Percentiles rank a stretch among this genome's conserved stretches.
Conservation (phyloP, 1,140 invertebrate genomes). For the Lordiphosa stackelbergi region DNA sequence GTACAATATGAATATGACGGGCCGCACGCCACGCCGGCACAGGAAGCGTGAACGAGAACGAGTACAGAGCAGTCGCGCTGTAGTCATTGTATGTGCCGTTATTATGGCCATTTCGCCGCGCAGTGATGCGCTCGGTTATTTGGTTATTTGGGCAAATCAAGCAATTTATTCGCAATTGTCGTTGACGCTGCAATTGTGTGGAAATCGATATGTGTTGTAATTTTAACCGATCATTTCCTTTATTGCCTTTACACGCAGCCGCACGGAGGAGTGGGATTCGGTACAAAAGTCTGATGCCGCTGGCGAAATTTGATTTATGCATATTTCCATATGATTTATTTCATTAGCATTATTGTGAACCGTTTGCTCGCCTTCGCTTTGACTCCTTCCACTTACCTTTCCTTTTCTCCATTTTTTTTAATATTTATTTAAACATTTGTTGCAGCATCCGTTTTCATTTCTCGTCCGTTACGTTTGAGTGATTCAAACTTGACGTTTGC, state of each 20-base stretch:
- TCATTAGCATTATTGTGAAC: conserved; percentile 63
- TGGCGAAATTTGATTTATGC: conserved; percentile 69
- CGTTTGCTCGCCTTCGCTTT: conserved; percentile 14
- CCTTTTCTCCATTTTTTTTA: conserved; percentile 43
- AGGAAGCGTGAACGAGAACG: conserved; percentile 41
- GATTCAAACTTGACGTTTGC: conserved; percentile 74
- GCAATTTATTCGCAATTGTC: conserved; percentile 74
- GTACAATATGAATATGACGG: conserved; percentile 25
- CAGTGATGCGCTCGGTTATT: conserved; percentile 69
- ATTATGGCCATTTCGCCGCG: conserved; percentile 68
- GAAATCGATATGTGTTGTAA: conserved; percentile 74
- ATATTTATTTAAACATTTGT: conserved; percentile 76
- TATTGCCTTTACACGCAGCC: conserved; percentile 47
- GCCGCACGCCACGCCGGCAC: conserved; percentile 39
- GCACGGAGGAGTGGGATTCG: conserved; percentile 7
- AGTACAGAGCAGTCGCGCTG: conserved; percentile 5
- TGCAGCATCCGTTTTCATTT: conserved; percentile 73
- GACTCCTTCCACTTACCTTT: conserved; percentile 33
- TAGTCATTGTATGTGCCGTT: conserved; percentile 60
- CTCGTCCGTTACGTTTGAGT: conserved; percentile 74
- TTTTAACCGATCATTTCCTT: conserved; percentile 73
- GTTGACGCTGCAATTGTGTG: conserved; percentile 67
- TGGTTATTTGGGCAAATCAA: conserved; percentile 73
- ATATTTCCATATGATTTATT: conserved; percentile 76
- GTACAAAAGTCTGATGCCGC: no score